Conservation (phyloP, 2,888 invertebrate genomes). For the Scrobipalpa atriplicella region DNA sequence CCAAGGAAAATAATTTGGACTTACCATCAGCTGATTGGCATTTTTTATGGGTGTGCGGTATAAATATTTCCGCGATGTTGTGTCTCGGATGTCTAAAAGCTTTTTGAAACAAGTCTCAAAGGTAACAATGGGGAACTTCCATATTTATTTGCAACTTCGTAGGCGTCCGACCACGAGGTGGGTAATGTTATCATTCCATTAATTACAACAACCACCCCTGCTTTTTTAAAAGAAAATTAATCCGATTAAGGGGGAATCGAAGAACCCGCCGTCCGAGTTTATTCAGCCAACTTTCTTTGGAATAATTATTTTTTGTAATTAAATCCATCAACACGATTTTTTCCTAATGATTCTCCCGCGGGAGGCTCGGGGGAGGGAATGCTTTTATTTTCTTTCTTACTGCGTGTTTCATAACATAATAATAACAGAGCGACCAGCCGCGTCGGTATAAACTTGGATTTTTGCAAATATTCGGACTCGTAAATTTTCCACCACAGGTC, state of each 20-base stretch:
- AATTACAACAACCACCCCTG: slow-evolving; percentile 79
- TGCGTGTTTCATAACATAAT: slow-evolving; percentile 45
- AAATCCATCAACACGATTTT: slow-evolving; percentile 84
- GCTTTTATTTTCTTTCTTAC: slow-evolving; percentile 63
- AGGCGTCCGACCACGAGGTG: slow-evolving; percentile 74
- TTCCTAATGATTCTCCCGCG: slow-evolving; percentile 81
- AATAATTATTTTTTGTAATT: slow-evolving; percentile 83
- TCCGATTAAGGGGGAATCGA: slow-evolving; percentile 81
- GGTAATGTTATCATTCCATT: slow-evolving; percentile 82
- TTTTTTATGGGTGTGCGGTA: background rate
- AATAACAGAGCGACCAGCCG: slow-evolving; percentile 38
- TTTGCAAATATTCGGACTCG: background rate
- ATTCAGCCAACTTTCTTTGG: slow-evolving; percentile 81
- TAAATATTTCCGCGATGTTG: background rate
- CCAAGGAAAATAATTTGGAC: too few species aligned
- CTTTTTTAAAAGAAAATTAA: slow-evolving; percentile 83
- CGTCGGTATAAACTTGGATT: slow-evolving; percentile 47
- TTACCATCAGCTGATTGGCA: background rate
- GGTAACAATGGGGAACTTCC: slow-evolving; percentile 1
- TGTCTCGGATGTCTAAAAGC: slow-evolving; percentile 2
- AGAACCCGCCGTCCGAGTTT: slow-evolving; percentile 80
- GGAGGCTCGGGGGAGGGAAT: slow-evolving; percentile 55
- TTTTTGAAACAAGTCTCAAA: slow-evolving; percentile 13
- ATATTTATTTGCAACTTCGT: slow-evolving; percentile 22
- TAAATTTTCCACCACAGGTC: too few species aligned